Evolutionary conservation across 2,113 vertebrate genomes (phyloP).

Genomic region (Bufo gargarizans): DNA sequence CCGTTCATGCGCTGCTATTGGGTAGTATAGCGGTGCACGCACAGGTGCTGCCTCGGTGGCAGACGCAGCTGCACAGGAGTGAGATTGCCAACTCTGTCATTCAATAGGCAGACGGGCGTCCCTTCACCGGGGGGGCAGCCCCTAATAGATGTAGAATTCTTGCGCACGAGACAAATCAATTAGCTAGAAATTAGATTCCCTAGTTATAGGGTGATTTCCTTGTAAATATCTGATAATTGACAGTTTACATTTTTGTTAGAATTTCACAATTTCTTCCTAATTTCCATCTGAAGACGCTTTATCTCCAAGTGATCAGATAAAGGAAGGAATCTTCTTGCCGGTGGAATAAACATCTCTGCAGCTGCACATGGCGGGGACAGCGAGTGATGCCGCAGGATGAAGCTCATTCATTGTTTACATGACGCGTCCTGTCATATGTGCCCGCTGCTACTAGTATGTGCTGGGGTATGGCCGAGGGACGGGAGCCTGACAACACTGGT

Average conservation of each 20-base stretch:
- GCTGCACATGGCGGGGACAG: not conserved
- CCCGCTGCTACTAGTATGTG: not conserved
- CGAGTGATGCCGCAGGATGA: not conserved
- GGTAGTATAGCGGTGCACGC: no score
- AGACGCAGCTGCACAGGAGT: no score
- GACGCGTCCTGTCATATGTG: not conserved
- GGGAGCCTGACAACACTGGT: not conserved
- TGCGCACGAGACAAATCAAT: no score
- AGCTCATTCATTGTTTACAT: not conserved
- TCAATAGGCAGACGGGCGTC: no score
- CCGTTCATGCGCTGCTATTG: no score
- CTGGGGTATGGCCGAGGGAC: not conserved
- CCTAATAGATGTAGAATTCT: no score
- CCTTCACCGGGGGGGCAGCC: no score
- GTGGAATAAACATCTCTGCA: conserved; percentile 23
- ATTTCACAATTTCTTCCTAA: not conserved
- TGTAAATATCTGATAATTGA: not conserved
- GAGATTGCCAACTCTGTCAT: no score
- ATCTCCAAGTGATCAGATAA: conserved; percentile 7
- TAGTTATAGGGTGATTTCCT: not conserved
- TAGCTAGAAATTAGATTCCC: no score
- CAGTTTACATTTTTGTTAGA: not conserved
- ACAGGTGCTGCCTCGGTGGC: no score
- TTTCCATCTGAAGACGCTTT: not conserved
- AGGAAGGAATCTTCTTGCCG: not conserved